Conservation (phyloP, 2,888 invertebrate genomes). For the Sceliomorpha sp. region DNA sequence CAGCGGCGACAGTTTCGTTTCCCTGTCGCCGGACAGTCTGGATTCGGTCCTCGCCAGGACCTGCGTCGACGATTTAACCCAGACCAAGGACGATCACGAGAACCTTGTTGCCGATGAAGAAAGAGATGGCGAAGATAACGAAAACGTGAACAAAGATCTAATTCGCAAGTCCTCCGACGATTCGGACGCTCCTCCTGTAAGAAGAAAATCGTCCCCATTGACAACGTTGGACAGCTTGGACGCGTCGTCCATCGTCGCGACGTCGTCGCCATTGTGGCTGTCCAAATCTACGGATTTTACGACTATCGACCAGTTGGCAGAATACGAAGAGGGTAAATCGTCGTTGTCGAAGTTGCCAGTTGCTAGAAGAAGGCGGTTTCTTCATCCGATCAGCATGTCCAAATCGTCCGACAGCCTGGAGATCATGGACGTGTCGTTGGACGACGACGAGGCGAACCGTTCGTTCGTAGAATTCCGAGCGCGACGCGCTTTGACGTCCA, state of each 20-base stretch:
- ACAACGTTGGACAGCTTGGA: constrained; percentile 73
- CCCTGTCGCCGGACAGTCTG: constrained; percentile 76
- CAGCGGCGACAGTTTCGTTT: constrained; percentile 59
- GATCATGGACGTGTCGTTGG: constrained; percentile 65
- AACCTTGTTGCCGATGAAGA: no score
- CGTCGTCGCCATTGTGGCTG: constrained; percentile 60
- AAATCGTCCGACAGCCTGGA: constrained; percentile 74
- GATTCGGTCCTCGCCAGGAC: constrained; percentile 61
- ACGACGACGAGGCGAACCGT: constrained; percentile 61
- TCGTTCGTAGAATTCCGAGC: constrained; percentile 14
- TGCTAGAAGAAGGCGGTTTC: constrained; percentile 57
- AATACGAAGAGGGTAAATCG: constrained; percentile 58
- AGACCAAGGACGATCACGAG: no score
- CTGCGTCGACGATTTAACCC: no score
- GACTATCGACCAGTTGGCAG: constrained; percentile 68
- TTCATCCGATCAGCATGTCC: constrained; percentile 69
- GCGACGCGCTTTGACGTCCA: constrained; percentile 43
- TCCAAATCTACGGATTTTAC: constrained; percentile 75
- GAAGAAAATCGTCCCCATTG: no score
- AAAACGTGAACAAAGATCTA: no score
- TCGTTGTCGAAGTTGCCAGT: no score
- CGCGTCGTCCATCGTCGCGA: no score
- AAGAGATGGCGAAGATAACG: no score
- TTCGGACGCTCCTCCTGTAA: no score
- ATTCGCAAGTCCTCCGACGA: no score